Evolutionary conservation across 2,113 vertebrate genomes (phyloP), one percentile per base, ranked within the genome.

Genomic region (Sardina pilchardus): DNA sequence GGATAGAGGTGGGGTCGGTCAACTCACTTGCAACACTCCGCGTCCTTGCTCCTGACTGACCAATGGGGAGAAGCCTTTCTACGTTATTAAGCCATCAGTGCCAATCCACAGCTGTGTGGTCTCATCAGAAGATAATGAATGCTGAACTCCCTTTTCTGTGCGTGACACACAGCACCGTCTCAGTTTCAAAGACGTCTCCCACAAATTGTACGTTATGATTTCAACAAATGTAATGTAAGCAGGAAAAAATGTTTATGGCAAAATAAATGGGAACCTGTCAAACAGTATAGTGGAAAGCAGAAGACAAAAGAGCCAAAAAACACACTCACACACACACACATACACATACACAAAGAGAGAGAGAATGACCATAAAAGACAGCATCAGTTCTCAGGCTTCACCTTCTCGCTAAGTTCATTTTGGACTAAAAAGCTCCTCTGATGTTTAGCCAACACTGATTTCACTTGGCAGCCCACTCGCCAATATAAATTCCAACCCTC

Each of bases 391-490:
- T 16, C 34, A 36, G 71, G 5, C 71, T 34, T 78, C 10, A 34
- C 71, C 71, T 78, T 78, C 63, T 71, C 8, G 63, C 63, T 71
- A 71, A 71, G 26, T 34, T 78, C 71, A 78, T 78, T 78, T 36
- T 36, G 26, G 30, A 36, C 10, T 39, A 78, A 78, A 78, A 30
- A 4, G 71, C 12, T 12, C 30, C 71, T 78, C 30, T 78, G 71
- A 78, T 39, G 71, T 78, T 78, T 78, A 16, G 71, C 71, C 71
- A 78, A 36, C 71, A 36, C 30, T 78, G 71, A 78, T 78, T 36
- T 36, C 71, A 78, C 71, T 78, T 78, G 71, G 71, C 71, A 30
- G 30, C 34, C 36, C 71, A 34, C 34, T 78, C 71, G 71, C 71
- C 71, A 78, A 36, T 36, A 78, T 34, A 36, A 78, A 78, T 78